Evolutionary conservation across 2,888 invertebrate genomes (phyloP), one percentile per base, ranked within the genome.

Genomic region (Esperia sulphurella): DNA sequence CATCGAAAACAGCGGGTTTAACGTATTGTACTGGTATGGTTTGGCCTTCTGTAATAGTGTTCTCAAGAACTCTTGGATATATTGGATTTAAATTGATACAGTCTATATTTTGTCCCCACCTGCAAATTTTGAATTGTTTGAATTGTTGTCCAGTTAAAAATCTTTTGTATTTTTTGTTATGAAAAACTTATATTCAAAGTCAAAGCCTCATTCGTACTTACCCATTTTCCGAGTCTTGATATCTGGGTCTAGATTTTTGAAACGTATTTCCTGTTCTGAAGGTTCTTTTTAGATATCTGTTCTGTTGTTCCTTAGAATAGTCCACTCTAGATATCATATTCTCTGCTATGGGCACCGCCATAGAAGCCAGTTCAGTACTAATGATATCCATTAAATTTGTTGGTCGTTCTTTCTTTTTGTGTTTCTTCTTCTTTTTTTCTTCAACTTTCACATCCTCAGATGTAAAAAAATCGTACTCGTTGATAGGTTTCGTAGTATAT

Each of bases 381-480:
- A 89, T 75, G 8, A 83, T 63, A 48, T 88, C 83, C 75, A 84
- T 78, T 50, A 86, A 54, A 60, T 68, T 78, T 1, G 64, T 46
- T 0, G 66, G 13, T 41, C 58, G 71, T 2, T 61, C 61, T 56
- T 71, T 81, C 51, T 69, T 75, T 48, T 71, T 80, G 6, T 28
- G 38, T 55, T 71, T 76, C 57, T 79, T 83, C 63, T 75, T 77
- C 51, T 71, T 79, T 52, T 75, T 76, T 7, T 59, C 46, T 39
- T 55, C 52, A 13, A 54, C 42, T 52, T 71, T 78, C 0, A 68
- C 65, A 49, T 83, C 66, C 30, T 64, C 52, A 48, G 75, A 59
- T 14, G 77, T 77, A 50, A 88, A 88, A 54, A 88, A 88, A 56
- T 84, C 79, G 48, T 71, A 69, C 49, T 75, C 73, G 41, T 68